phyloP scores from a whole-genome alignment of 2,113 vertebrate genomes.

The Corythoichthys haematopterus region DNA sequence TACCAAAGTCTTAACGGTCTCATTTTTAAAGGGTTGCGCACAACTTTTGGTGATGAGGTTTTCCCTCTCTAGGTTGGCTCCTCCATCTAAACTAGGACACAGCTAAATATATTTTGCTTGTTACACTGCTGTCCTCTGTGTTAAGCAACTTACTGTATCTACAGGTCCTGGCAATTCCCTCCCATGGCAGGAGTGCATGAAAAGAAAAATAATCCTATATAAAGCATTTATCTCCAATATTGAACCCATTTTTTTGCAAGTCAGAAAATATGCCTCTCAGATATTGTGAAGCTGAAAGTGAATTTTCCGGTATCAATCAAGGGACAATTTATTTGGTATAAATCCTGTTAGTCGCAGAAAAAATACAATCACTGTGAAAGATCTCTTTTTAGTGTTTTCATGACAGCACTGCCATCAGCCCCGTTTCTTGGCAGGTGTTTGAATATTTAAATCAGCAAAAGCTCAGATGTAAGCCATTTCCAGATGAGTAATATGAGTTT shows the following conservation, averaged over 20 bases:
- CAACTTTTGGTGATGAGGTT: background rate
- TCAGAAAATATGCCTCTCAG: background rate
- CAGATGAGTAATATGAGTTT: background rate
- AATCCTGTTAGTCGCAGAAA: background rate
- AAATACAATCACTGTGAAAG: background rate
- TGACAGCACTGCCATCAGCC: background rate
- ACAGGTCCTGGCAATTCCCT: background rate
- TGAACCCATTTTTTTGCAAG: background rate
- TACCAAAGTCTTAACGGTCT: background rate
- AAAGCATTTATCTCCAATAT: background rate
- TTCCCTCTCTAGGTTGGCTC: background rate
- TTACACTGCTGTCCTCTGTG: background rate
- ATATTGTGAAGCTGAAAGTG: background rate
- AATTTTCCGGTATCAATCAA: background rate
- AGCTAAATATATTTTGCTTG: background rate
- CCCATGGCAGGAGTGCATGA: background rate
- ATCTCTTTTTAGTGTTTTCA: background rate
- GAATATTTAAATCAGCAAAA: constrained; percentile 5
- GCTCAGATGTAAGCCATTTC: background rate
- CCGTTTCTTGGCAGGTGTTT: background rate
- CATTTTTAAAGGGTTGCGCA: background rate
- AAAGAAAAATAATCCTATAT: background rate
- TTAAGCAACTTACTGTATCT: background rate
- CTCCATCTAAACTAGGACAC: background rate
- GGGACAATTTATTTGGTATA: background rate